Evolutionary conservation across 2,113 vertebrate genomes (phyloP).

Genomic region (Leuciscus idus): DNA sequence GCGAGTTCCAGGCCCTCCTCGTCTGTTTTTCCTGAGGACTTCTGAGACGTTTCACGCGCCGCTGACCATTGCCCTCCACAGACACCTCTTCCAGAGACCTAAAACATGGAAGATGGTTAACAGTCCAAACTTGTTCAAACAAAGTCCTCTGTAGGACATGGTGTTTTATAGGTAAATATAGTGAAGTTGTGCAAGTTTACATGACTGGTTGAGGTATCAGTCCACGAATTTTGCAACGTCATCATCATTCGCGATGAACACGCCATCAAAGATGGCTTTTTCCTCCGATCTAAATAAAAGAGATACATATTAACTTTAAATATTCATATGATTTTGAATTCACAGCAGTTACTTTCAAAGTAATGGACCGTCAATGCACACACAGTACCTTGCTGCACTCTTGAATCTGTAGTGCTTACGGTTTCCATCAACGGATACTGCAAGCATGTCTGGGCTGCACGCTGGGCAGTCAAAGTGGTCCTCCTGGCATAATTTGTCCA

Average conservation of each 20-base stretch:
- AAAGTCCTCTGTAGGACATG: not conserved
- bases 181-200: slow-evolving; percentile 8
- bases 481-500: not conserved
- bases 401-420: slow-evolving; percentile 13
- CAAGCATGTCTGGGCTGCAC: not conserved
- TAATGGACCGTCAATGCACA: too few species aligned
- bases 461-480: slow-evolving; percentile 5
- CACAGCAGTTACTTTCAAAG: too few species aligned
- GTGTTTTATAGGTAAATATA: slow-evolving; percentile 17
- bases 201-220: slow-evolving; percentile 25
- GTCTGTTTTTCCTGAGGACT: too few species aligned
- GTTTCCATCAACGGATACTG: not conserved
- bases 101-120: not conserved
- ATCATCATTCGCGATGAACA: slow-evolving; percentile 43
- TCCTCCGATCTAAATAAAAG: not conserved
- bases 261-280: slow-evolving; percentile 34
- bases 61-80: too few species aligned
- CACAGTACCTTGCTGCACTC: slow-evolving; percentile 6
- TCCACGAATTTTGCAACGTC: slow-evolving; percentile 33
- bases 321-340: too few species aligned
- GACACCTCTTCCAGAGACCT: too few species aligned
- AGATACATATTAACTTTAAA: too few species aligned
- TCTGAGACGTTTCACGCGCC: too few species aligned
- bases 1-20: too few species aligned
- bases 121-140: slow-evolving; percentile 6